A percentile compares a stretch with the other conserved stretches of the same genome.
Conservation (phyloP, 1,140 invertebrate genomes). For the Andrena cerasifolii region DNA sequence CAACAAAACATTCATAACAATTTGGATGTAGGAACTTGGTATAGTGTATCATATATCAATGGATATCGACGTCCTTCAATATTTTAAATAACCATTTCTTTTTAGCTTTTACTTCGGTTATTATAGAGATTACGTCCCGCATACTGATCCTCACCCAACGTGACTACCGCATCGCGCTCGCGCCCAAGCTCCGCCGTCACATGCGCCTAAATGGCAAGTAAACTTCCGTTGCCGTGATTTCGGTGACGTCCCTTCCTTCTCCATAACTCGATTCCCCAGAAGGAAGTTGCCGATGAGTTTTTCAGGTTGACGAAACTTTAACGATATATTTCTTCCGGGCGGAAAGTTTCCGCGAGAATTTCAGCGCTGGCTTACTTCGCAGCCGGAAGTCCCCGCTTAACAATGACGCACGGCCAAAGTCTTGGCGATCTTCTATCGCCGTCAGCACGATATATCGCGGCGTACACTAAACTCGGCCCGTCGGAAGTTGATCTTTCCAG, state of each 20-base stretch:
- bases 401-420: slow-evolving; percentile 58
- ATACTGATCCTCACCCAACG: too few relatives aligned
- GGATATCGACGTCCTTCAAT: too few relatives aligned
- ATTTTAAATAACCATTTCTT: too few relatives aligned
- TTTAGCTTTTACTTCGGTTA: too few relatives aligned
- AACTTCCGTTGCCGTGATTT: slow-evolving; percentile 24
- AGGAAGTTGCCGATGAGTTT: slow-evolving; percentile 50
- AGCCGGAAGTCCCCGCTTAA: slow-evolving; percentile 56
- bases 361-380: slow-evolving; percentile 48
- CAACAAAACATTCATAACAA: too few relatives aligned
- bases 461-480: slow-evolving; percentile 1
- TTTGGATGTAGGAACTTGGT: too few relatives aligned
- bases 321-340: slow-evolving; percentile 51
- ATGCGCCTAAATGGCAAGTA: slow-evolving; percentile 12
- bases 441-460: not conserved
- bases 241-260: not conserved
- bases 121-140: too few relatives aligned
- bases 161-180: too few relatives aligned
- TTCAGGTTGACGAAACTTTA: slow-evolving; percentile 54
- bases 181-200: not conserved
- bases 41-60: too few relatives aligned
- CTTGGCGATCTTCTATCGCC: slow-evolving; percentile 1
- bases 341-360: slow-evolving; percentile 54
- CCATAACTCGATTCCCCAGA: slow-evolving; percentile 33
- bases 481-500: slow-evolving; percentile 5